A percentile compares a stretch with the other conserved stretches of the same genome.
phyloP scores from a whole-genome alignment of 2,797 vertebrate species.

The Setipinna tenuifilis region DNA sequence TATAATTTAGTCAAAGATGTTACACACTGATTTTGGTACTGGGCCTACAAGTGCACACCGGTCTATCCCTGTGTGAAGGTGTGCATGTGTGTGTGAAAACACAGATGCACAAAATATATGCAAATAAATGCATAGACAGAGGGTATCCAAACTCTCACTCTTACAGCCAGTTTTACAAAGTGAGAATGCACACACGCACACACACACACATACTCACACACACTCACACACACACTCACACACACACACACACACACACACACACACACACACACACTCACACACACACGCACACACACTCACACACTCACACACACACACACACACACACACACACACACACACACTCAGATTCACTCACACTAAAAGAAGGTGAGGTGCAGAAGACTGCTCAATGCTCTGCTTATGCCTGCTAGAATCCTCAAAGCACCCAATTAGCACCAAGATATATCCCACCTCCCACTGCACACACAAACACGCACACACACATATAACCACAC shows the following conservation, averaged over 20 bases:
- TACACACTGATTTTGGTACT: too few species aligned
- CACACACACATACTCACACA: too few species aligned
- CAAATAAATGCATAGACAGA: neutral
- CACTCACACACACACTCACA: too few species aligned
- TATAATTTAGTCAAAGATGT: too few species aligned
- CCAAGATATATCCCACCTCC: slow-evolving; percentile 28
- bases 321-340: neutral
- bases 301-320: neutral
- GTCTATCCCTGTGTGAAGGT: neutral
- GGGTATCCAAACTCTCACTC: neutral
- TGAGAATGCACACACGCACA: neutral
- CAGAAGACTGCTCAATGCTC: slow-evolving; percentile 66
- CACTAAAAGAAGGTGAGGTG: slow-evolving; percentile 61
- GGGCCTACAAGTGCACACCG: too few species aligned
- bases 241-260: neutral
- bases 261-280: neutral
- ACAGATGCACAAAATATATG: neutral
- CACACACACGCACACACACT: neutral
- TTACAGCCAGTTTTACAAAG: neutral
- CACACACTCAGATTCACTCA: neutral
- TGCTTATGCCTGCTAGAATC: slow-evolving; percentile 65
- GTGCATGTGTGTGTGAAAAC: neutral
- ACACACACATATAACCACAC: neutral
- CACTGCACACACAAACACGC: neutral
- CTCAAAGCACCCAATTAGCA: slow-evolving; percentile 72